Percentiles rank a stretch among this genome's conserved stretches.
These are phyloP conservation scores for Montipora capricornis DNA, from an alignment of 64 coral and sea anemone genomes.

Conservation along the genomic window DNA sequence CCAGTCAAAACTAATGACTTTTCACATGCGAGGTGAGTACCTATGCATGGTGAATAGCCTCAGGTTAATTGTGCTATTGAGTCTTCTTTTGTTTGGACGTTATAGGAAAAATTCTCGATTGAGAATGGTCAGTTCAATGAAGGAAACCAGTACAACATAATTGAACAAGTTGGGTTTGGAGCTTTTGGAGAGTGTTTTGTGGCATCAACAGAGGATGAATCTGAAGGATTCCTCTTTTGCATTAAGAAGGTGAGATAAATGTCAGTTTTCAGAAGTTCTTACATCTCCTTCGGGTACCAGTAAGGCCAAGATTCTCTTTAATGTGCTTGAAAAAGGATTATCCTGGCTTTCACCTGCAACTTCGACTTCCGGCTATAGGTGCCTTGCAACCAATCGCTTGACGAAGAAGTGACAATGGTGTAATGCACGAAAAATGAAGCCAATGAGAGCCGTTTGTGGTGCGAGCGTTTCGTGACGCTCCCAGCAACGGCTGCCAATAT, in stretches of 20 bases:
- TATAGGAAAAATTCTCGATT: constrained; percentile 1
- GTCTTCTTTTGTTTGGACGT: not conserved
- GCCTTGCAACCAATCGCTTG: too few species aligned
- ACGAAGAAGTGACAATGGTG: too few species aligned
- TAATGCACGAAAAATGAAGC: too few species aligned
- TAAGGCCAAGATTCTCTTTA: not conserved
- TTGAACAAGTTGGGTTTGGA: not conserved
- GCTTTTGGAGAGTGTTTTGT: not conserved
- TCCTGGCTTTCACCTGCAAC: accelerated
- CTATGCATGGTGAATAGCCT: too few species aligned
- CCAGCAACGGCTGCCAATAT: too few species aligned
- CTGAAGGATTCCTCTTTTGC: not conserved
- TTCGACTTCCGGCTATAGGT: too few species aligned
- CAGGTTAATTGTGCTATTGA: too few species aligned
- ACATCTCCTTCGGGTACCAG: too few species aligned
- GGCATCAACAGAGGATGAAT: not conserved
- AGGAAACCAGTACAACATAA: not conserved
- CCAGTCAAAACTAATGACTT: too few species aligned
- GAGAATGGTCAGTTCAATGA: not conserved
- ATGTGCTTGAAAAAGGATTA: not conserved
- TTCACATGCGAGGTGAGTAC: too few species aligned
- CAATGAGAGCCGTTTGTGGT: too few species aligned
- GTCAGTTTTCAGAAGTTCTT: accelerated
- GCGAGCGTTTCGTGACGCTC: too few species aligned
- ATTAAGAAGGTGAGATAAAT: constrained; percentile 21